Evolutionary conservation across 2,888 invertebrate genomes (phyloP), one percentile per base, ranked within the genome.

Genomic region (Taphrorychus bicolor): DNA sequence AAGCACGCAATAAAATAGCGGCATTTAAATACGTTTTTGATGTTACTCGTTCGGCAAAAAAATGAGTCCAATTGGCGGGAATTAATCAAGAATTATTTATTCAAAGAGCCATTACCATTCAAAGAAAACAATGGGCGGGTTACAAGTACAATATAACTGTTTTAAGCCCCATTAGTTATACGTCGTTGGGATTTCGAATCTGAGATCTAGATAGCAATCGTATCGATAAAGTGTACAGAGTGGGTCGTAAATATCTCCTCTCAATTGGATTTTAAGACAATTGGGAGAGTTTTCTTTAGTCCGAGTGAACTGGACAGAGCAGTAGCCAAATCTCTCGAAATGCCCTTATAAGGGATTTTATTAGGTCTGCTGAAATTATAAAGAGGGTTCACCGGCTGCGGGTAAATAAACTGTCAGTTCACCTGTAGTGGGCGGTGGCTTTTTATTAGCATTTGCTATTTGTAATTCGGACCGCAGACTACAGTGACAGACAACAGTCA

Each of bases 91-190:
- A 32, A 7, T 32, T 32, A 51, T 51, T n/a, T 51, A 51, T 51
- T 51, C 19, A 51, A 19, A 14, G 51, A 11, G 1, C 7, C 19
- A 51, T 51, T 51, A 51, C 18, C 51, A 51, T 51, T 51, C 18
- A 51, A 51, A 51, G 51, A 18, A 32, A 51, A 51, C 19, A 51
- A 51, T 51, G 51, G 51, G 51, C 19, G 51, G 51, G 51, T 51
- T 19, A 51, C 51, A 16, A 51, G 19, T 51, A 59, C 59, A 22
- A 54, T 59, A 59, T 32, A 32, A 32, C 32, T 32, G 32, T 32
- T 32, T 32, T 11, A 32, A 1, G 32, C 32, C 11, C 32, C 32
- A 32, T 32, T 32, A 11, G 2, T 32, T 32, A 9, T 32, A 32
- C 32, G 11, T 32, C 32, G 32, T 32, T 3, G 32, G 3, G 32